Conservation (phyloP, 2,113 vertebrate genomes). For the Peromyscus californicus region DNA sequence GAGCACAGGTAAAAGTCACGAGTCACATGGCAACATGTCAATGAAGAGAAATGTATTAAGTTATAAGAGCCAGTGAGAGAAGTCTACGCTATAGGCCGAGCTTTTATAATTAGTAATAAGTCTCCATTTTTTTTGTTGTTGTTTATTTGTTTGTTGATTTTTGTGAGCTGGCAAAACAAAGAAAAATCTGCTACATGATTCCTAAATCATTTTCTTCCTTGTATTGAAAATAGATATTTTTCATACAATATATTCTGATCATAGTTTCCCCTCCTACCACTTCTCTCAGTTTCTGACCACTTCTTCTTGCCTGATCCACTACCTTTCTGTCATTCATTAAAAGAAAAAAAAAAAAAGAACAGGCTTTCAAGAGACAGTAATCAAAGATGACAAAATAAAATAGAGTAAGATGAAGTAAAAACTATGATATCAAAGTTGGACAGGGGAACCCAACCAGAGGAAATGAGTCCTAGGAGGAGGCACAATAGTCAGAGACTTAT, state of each 20-base stretch:
- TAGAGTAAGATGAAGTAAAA: no score
- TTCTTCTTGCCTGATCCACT: background rate
- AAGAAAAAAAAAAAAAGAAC: background rate
- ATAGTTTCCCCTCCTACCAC: rapidly evolving
- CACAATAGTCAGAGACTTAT: background rate
- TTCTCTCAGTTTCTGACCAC: background rate
- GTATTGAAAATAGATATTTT: background rate
- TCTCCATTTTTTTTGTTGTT: background rate
- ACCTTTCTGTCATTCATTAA: background rate
- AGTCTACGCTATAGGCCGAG: background rate
- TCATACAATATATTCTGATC: background rate
- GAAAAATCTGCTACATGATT: background rate
- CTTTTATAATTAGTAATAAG: background rate
- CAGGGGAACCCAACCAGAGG: background rate
- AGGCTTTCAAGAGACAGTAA: background rate
- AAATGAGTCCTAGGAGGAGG: background rate
- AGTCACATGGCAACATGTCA: background rate
- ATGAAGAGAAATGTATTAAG: background rate
- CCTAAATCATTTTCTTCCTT: background rate
- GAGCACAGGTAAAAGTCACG: background rate
- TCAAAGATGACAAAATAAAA: background rate
- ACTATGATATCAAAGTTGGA: background rate
- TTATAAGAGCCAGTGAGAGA: background rate
- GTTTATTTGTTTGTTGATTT: no score
- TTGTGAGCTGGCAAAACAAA: background rate